Evolutionary conservation across 1,140 invertebrate genomes (phyloP).

Genomic region (Triops cancriformis): DNA sequence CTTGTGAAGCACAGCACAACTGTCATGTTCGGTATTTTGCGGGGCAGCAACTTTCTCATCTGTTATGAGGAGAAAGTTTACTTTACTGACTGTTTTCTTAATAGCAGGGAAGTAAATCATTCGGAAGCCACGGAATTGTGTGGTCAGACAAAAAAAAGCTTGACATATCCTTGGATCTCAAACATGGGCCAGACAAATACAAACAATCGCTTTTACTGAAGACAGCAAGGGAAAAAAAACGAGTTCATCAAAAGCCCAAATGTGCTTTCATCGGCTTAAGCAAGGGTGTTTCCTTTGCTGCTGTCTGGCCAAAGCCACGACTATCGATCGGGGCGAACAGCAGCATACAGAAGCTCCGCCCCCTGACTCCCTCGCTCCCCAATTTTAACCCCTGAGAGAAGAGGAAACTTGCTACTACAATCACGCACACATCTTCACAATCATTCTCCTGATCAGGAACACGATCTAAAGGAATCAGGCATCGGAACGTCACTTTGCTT

Average conservation of each 20-base stretch:
- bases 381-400: background rate
- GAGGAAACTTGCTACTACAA: slow-evolving; percentile 5
- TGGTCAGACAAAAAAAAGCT: no score
- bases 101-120: background rate
- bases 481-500: background rate
- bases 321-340: background rate
- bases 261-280: background rate
- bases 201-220: background rate
- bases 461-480: background rate
- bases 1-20: background rate
- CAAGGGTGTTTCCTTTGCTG: slow-evolving; percentile 5
- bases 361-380: background rate
- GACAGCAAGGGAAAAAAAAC: background rate
- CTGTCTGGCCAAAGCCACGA: slow-evolving; percentile 2
- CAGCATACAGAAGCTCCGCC: background rate
- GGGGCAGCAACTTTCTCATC: background rate
- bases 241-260: background rate
- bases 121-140: background rate
- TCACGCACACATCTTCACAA: slow-evolving; percentile 3
- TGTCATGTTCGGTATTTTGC: background rate
- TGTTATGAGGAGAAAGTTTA: background rate
- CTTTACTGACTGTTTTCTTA: background rate
- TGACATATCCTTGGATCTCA: no score
- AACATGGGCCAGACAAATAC: no score
- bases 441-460: background rate